Evolutionary conservation across 92 coral and sea anemone genomes (phyloP).

Genomic region (Plumapathes pennacea): DNA sequence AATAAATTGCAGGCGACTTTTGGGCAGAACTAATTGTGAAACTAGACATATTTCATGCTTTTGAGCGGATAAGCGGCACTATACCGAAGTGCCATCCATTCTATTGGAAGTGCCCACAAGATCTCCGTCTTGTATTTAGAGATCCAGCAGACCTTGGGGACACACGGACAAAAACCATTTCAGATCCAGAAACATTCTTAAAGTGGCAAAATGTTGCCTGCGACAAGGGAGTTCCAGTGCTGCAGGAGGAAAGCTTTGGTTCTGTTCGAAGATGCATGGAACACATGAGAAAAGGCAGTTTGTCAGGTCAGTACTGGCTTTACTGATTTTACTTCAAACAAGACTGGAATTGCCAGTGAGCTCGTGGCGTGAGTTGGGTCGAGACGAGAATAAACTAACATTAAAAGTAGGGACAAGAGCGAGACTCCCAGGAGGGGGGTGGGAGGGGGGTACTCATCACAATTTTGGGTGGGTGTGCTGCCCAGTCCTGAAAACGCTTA

Average conservation of each 20-base stretch:
- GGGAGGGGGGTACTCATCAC: no score
- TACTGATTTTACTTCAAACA: no score
- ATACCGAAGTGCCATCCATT: constrained; percentile 32
- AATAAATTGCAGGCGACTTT: constrained; percentile 38
- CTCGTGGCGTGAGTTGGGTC: no score
- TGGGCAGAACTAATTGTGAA: constrained; percentile 17
- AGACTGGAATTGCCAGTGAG: no score
- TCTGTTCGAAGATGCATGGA: constrained; percentile 10
- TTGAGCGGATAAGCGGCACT: constrained; percentile 12
- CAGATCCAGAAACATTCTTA: constrained; percentile 32
- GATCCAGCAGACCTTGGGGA: constrained; percentile 44
- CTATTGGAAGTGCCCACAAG: constrained; percentile 20
- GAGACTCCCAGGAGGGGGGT: no score
- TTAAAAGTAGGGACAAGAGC: no score
- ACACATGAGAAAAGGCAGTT: constrained; percentile 42
- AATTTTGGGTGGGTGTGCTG: no score
- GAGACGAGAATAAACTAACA: no score
- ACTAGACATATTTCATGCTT: constrained; percentile 45
- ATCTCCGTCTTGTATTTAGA: constrained; percentile 35
- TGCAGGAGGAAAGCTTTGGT: constrained; percentile 14
- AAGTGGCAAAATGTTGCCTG: constrained; percentile 34
- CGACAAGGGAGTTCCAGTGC: constrained; percentile 11
- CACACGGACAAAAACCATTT: constrained; percentile 1
- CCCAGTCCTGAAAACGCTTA: no score
- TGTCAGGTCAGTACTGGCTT: constrained; percentile 18